Evolutionary conservation across 2,888 invertebrate species (phyloP).

Genomic region (Nephrocerus scutellatus): DNA sequence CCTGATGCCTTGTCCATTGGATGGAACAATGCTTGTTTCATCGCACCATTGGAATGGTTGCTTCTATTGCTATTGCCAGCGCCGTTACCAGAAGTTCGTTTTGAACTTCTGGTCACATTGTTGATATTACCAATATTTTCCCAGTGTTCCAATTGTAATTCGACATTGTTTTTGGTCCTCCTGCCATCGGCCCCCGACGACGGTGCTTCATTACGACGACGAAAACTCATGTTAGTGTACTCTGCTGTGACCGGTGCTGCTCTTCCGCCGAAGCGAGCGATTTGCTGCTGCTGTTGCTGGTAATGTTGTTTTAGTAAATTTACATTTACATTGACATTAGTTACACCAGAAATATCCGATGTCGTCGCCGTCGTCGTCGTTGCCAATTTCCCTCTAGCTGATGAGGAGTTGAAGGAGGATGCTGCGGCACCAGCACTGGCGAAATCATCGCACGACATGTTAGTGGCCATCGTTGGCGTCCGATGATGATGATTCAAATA

Average conservation of each 20-base stretch:
- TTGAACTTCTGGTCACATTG: conserved; percentile 12
- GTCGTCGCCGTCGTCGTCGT: conserved; percentile 1
- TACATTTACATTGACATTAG: conserved; percentile 22
- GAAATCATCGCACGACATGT: too few species aligned
- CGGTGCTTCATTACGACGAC: conserved; percentile 11
- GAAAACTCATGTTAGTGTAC: conserved; percentile 22
- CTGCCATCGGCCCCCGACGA: too few species aligned
- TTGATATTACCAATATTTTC: conserved; percentile 24
- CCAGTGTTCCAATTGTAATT: conserved; percentile 25
- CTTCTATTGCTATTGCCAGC: conserved; percentile 4
- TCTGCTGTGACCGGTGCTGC: conserved; percentile 7
- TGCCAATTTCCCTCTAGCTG: conserved; percentile 1
- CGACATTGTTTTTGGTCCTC: conserved; percentile 22
- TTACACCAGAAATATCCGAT: conserved; percentile 4
- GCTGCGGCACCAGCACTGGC: conserved; percentile 15
- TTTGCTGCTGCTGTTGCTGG: conserved; percentile 18
- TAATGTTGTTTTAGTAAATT: conserved; percentile 25
- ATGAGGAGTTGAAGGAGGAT: too few species aligned
- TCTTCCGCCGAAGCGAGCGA: background rate
- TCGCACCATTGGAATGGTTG: conserved; percentile 14
- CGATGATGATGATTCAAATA: too few species aligned
- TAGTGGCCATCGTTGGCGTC: background rate
- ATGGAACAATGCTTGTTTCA: background rate
- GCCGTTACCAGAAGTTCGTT: too few species aligned
- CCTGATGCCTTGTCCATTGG: conserved; percentile 9